These are phyloP conservation scores for Xenotilapia caudafasciata DNA, from an alignment of 2,113 vertebrate genomes.

Conservation along the genomic window DNA sequence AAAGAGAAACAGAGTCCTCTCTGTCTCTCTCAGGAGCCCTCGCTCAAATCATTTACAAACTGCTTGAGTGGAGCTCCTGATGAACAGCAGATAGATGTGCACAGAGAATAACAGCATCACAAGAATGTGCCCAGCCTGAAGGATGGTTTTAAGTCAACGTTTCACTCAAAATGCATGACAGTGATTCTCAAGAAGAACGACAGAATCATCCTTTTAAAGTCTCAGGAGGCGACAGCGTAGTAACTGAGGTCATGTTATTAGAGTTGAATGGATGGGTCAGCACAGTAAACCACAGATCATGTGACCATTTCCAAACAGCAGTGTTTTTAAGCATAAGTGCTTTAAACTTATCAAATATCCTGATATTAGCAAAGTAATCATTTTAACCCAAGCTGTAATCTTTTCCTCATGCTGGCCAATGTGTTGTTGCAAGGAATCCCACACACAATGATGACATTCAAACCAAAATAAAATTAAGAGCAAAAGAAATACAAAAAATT, in stretches of 20 bases:
- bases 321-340: neutral
- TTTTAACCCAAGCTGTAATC: neutral
- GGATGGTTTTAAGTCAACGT: neutral
- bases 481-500: neutral
- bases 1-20: neutral
- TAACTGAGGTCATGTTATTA: neutral
- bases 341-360: neutral
- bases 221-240: neutral
- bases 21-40: neutral
- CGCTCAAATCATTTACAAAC: neutral
- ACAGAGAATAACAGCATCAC: neutral
- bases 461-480: neutral
- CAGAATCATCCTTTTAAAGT: neutral
- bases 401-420: neutral
- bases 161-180: neutral
- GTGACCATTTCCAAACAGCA: neutral
- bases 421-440: neutral
- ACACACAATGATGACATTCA: neutral
- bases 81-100: neutral
- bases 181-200: neutral
- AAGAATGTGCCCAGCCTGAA: neutral
- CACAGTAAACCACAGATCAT: neutral
- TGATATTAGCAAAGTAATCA: accelerated
- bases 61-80: neutral
- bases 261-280: neutral